These are phyloP conservation scores for Marmota flaviventris DNA, from an alignment of 2,113 vertebrate genomes.

Conservation along the genomic window DNA sequence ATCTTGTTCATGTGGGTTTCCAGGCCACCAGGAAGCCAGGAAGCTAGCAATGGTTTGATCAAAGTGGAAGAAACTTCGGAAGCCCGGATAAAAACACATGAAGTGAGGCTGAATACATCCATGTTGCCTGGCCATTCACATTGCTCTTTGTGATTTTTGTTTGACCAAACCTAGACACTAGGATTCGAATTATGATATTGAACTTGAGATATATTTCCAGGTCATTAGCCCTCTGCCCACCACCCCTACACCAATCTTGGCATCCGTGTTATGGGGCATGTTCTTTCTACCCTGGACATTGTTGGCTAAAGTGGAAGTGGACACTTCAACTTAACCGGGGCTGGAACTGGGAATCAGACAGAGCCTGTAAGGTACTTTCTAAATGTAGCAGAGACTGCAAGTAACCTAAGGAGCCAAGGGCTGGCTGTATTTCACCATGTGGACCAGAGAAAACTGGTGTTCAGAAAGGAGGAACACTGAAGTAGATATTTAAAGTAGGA, in stretches of 20 bases:
- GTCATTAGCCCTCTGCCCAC: background rate
- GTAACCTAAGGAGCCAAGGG: background rate
- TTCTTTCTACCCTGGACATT: background rate
- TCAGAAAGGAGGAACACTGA: background rate
- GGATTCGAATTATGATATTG: background rate
- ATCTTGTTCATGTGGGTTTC: background rate
- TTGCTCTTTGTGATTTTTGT: background rate
- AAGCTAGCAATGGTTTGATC: background rate
- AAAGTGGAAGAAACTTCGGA: slow-evolving; percentile 1
- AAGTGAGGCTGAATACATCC: background rate
- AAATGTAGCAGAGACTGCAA: background rate
- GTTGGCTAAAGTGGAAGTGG: background rate
- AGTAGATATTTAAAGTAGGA: background rate
- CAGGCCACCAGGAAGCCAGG: background rate
- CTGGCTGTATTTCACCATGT: background rate
- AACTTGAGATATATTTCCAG: background rate
- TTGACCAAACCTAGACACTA: background rate
- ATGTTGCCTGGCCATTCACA: background rate
- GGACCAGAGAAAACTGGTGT: background rate
- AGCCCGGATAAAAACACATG: background rate
- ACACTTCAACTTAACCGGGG: background rate
- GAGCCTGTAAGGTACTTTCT: background rate
- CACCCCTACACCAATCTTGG: background rate
- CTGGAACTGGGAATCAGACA: background rate
- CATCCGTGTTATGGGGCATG: background rate